These are phyloP conservation scores for Reinhardtius hippoglossoides DNA, from an alignment of 2,113 vertebrate species.

Conservation along the genomic window DNA sequence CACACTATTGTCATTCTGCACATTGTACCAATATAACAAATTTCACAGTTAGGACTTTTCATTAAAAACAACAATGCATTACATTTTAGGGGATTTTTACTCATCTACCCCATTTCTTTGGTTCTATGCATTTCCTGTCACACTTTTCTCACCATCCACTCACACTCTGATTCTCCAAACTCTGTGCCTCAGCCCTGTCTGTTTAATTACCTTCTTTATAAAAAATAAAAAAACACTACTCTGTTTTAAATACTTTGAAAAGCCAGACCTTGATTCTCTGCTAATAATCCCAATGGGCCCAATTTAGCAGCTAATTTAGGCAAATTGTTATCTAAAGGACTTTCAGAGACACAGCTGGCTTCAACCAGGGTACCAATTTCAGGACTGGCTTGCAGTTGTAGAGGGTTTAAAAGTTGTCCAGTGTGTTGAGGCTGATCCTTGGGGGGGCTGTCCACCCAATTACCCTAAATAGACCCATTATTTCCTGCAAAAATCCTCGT, in stretches of 20 bases:
- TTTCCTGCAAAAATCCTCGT: constrained; percentile 38
- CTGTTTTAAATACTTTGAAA: constrained; percentile 67
- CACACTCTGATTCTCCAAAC: constrained; percentile 27
- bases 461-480: constrained; percentile 66
- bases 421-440: constrained; percentile 41
- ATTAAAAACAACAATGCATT: too few species aligned
- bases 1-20: too few species aligned
- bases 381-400: constrained; percentile 44
- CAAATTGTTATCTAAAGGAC: constrained; percentile 77
- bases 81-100: too few species aligned
- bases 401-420: constrained; percentile 35
- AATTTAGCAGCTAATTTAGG: constrained; percentile 79
- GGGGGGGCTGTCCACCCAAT: constrained; percentile 42
- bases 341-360: constrained; percentile 58
- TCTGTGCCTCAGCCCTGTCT: constrained; percentile 30
- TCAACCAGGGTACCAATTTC: constrained; percentile 57
- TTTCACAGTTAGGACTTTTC: too few species aligned
- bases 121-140: background rate
- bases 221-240: constrained; percentile 38
- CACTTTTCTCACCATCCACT: background rate
- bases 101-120: too few species aligned
- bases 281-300: constrained; percentile 80
- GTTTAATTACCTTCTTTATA: constrained; percentile 65
- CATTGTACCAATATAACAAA: too few species aligned
- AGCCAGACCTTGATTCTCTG: constrained; percentile 71